Conservation (phyloP, 2,113 vertebrate species). For the Silurus meridionalis region DNA sequence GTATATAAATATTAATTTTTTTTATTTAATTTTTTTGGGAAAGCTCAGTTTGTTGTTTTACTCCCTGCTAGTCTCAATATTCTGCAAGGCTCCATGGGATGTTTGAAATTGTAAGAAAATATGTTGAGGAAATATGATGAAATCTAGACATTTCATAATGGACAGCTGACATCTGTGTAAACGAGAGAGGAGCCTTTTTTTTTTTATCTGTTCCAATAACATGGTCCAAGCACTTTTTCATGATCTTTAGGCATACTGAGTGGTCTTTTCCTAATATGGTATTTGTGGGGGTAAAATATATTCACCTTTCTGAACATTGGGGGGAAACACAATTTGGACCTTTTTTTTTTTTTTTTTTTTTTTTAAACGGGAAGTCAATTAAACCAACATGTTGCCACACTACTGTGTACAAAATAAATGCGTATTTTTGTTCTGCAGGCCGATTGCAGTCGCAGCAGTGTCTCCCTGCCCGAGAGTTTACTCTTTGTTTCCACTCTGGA, state of each 20-base stretch:
- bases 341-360: neutral
- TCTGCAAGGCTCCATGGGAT: neutral
- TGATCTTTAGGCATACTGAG: no score
- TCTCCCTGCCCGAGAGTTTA: constrained; percentile 90
- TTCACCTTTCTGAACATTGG: neutral
- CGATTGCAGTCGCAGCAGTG: constrained; percentile 76
- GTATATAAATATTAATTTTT: neutral
- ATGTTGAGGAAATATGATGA: neutral
- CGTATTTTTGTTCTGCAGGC: constrained; percentile 62
- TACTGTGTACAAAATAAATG: neutral
- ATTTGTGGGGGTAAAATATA: neutral
- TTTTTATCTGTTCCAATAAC: neutral
- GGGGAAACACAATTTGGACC: neutral
- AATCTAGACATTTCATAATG: neutral
- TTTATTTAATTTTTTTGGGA: no score
- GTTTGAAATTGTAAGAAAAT: neutral
- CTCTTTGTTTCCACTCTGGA: constrained; percentile 96
- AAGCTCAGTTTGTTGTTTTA: neutral
- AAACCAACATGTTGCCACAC: neutral
- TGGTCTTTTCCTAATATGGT: neutral
- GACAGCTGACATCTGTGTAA: neutral
- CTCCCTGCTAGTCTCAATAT: neutral
- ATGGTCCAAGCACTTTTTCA: neutral
- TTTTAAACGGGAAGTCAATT: neutral
- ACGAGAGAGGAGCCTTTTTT: neutral